phyloP scores from a whole-genome alignment of 2,113 vertebrate species.

The Apteryx mantelli region DNA sequence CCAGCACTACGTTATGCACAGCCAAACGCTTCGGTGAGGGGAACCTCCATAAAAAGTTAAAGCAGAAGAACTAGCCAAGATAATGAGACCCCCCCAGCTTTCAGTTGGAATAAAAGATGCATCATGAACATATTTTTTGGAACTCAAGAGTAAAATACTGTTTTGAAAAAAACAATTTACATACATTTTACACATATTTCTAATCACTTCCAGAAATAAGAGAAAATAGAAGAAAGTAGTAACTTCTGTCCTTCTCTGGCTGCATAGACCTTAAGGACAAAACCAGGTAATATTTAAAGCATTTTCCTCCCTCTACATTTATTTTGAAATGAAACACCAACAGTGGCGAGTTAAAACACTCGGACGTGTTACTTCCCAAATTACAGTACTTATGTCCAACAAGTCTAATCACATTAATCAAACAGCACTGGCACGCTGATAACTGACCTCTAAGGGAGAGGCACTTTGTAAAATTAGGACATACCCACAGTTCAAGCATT shows the following conservation, averaged over 20 bases:
- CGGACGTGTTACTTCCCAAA: neutral
- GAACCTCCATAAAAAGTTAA: neutral
- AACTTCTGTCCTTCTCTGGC: neutral
- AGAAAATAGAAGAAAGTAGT: neutral
- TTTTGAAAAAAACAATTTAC: neutral
- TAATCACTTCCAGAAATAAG: neutral
- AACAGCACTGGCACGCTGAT: neutral
- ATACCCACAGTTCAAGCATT: neutral
- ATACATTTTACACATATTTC: neutral
- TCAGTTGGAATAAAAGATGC: neutral
- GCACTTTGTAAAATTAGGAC: neutral
- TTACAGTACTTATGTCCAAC: neutral
- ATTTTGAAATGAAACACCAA: neutral
- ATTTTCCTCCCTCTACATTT: neutral
- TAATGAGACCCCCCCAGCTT: neutral
- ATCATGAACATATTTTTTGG: neutral
- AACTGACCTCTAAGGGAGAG: neutral
- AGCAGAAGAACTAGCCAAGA: neutral
- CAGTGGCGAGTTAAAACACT: neutral
- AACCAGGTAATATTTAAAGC: neutral
- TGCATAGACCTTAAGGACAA: neutral
- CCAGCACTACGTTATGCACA: rapidly evolving
- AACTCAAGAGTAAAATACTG: neutral
- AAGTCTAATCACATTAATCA: neutral
- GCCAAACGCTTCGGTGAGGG: neutral